Evolutionary conservation across 53 echinoderm and acorn worm genomes (phyloP).

Genomic region (Luidia sarsii): DNA sequence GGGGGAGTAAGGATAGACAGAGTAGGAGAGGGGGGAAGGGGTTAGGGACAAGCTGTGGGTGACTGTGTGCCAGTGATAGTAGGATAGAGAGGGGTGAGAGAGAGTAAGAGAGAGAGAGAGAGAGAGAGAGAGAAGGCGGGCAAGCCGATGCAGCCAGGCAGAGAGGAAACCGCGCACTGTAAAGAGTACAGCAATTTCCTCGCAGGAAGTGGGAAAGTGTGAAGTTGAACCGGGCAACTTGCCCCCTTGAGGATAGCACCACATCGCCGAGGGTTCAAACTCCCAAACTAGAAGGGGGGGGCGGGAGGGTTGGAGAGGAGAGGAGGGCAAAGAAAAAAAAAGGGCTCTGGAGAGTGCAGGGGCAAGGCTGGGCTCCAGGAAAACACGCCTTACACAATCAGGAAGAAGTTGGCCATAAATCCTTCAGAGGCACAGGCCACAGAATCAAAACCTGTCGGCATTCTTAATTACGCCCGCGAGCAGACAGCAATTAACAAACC

Average conservation of each 20-base stretch:
- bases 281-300: not conserved
- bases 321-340: not conserved
- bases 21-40: not conserved
- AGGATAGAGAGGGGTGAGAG: not conserved
- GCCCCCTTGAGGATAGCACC: conserved; percentile 22
- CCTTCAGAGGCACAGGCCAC: conserved; percentile 14
- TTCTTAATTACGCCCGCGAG: not conserved
- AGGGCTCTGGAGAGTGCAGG: not conserved
- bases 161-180: conserved; percentile 44
- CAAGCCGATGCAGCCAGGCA: not conserved
- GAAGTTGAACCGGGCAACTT: conserved; percentile 44
- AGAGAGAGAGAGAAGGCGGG: not conserved
- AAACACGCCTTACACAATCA: conserved; percentile 44
- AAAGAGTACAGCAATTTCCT: conserved; percentile 50
- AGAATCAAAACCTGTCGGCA: conserved; percentile 27
- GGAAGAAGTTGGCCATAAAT: conserved; percentile 46
- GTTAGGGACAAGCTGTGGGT: not conserved
- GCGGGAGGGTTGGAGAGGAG: too few species aligned
- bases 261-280: conserved; percentile 12
- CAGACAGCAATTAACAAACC: conserved; percentile 12
- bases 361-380: not conserved
- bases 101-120: not conserved
- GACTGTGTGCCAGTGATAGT: not conserved
- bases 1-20: not conserved
- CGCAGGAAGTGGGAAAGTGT: conserved; percentile 42